Conservation (phyloP, 2,888 invertebrate species). For the Elgonia sp. region DNA sequence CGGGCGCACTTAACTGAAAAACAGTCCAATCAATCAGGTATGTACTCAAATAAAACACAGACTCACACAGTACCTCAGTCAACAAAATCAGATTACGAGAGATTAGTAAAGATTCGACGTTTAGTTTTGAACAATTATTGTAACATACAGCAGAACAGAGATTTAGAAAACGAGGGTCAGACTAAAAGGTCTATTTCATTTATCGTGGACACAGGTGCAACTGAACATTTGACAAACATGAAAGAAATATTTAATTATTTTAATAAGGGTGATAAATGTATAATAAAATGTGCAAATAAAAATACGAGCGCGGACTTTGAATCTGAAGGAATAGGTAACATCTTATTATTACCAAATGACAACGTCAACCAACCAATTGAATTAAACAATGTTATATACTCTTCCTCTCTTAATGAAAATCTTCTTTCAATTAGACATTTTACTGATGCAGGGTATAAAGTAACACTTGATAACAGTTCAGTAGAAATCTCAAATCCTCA, state of each 20-base stretch:
- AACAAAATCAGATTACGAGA: too few species aligned
- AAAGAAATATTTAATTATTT: conserved; percentile 43
- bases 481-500: conserved; percentile 40
- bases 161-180: too few species aligned
- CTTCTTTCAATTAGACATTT: conserved; percentile 61
- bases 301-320: conserved; percentile 38
- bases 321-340: conserved; percentile 34
- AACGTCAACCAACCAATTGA: not conserved
- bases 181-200: conserved; percentile 2
- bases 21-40: too few species aligned
- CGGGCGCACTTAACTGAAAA: not conserved
- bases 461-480: conserved; percentile 37
- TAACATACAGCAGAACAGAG: too few species aligned
- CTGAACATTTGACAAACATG: conserved; percentile 60
- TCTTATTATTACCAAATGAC: conserved; percentile 3
- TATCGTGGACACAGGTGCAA: conserved; percentile 58
- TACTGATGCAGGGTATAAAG: conserved; percentile 36
- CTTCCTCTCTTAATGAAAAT: conserved; percentile 40
- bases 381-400: conserved; percentile 48
- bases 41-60: too few species aligned
- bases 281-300: conserved; percentile 68
- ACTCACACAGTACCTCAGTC: too few species aligned
- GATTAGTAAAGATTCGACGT: too few species aligned
- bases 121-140: too few species aligned
- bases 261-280: conserved; percentile 21